Base-by-base conservation (phyloP, 2,888 invertebrate species). In the Xanthostigma xanthostigma region DNA sequence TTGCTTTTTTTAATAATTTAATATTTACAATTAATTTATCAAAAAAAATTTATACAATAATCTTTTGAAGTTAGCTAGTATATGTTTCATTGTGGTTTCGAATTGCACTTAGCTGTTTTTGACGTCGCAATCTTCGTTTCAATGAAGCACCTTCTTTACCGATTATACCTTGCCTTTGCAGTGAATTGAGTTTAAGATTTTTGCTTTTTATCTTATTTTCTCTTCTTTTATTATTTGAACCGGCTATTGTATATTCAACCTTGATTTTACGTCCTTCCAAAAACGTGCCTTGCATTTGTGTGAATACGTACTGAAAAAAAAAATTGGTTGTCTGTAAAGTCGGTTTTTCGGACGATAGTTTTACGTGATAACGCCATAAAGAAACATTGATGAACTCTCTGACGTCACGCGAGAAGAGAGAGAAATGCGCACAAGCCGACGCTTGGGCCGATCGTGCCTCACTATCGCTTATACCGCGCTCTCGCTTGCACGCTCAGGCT, bases 111-210 rank as follows among this genome's bases (percentile, higher is more conserved):
- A 27, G 6, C 27, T 27, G 27, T 27, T 27, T 27, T 6, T 27
- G 27, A 44, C 61, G 56, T 46, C 63, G 56, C 35, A 60, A 61
- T 12, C 61, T 62, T 34, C 63, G 60, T 53, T 61, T 65, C 45
- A 60, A 58, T 13, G 53, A 56, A 44, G 61, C 52, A 49, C 65
- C 66, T 10, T 55, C 55, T 47, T 65, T 64, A 2, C 68, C 66
- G 10, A 69, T 53, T 51, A 63, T 62, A 12, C 70, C 69, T 41
- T 63, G 57, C 45, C 64, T 63, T 33, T 68, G 60, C 57, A 71
- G 58, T 0, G 65, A 68, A 47, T 68, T 62, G 35, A 69, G 55
- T 52, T 71, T 70, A 36, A 66, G 58, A 53, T 69, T 71, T 53
- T 71, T 71, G 1, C 59, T 60, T 44, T 65, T 61, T 2, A 65